Conservation (phyloP, 2,797 vertebrate genomes). For the Nyctalus aviator region DNA sequence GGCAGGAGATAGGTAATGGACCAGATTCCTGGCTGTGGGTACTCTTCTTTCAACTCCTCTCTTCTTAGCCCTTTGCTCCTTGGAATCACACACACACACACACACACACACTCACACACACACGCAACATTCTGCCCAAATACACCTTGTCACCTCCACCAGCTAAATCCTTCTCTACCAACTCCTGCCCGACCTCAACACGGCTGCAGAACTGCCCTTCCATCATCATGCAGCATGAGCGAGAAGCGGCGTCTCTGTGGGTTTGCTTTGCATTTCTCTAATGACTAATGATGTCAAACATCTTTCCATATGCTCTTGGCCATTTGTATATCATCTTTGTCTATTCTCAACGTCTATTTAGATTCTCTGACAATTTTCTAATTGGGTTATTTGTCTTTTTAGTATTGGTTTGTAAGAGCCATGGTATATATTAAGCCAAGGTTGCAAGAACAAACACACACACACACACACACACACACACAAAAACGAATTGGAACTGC, state of each 20-base stretch:
- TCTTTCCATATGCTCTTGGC: background rate
- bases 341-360: background rate
- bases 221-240: too few species aligned
- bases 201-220: background rate
- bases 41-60: background rate
- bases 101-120: too few species aligned
- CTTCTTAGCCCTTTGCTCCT: background rate
- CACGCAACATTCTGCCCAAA: background rate
- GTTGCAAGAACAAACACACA: background rate
- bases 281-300: background rate
- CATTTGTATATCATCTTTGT: background rate
- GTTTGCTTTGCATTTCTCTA: background rate
- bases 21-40: background rate
- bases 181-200: background rate
- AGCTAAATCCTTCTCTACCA: background rate
- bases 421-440: background rate
- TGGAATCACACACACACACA: background rate
- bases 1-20: background rate
- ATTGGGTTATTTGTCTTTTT: background rate
- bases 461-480: background rate
- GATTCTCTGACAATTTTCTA: conserved; percentile 16
- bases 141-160: background rate
- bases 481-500: conserved; percentile 22
- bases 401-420: conserved; percentile 30
- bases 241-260: background rate